Base-by-base conservation (phyloP, 2,113 vertebrate species). In the Halichoerus grypus region DNA sequence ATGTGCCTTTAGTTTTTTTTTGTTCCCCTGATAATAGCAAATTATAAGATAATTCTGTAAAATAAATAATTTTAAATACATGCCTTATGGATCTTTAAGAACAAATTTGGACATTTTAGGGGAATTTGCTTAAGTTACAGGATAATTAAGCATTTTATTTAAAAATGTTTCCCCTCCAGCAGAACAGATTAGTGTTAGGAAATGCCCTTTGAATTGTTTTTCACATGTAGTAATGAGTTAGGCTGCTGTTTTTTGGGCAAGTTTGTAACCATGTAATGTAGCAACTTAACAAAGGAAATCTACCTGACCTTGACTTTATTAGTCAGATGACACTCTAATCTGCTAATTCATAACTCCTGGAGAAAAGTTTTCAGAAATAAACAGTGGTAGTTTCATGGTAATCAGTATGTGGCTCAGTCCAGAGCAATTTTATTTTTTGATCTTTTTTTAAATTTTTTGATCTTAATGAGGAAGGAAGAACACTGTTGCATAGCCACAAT, bases 301-400 rank as follows among this genome's bases (percentile, higher is more conserved):
- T 36, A 26, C n/a, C 84, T 88, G 95, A n/a, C 88, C 86, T 93
- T 95, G 88, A 88, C 22, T 39, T 71, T 69, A 61, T 81, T 77
- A 91, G 72, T 42, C 59, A 96, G 46, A 65, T 91, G 16, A 49
- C 82, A 85, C 69, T 91, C 53, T 59, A 46, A 67, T 93, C 87
- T 89, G 53, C 71, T 77, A 72, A 61, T 81, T 85, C 39, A 7
- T 80, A 93, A 81, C 51, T 94, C 59, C 16, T 33, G 6, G 72
- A 89, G 63, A 65, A 74, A 83, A 65, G 46, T 88, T 92, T 91
- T 67, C 57, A 86, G 88, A 85, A 90, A 59, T 28, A 90, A 96
- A 91, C 19, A n/a, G 49, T 55, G 26, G 42, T 69, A 22, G 49
- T 42, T 88, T 77, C n/a, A 4, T 72, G 76, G 53, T 71, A 74